Conservation (phyloP, 2,888 invertebrate genomes). For the Eledone cirrhosa region DNA sequence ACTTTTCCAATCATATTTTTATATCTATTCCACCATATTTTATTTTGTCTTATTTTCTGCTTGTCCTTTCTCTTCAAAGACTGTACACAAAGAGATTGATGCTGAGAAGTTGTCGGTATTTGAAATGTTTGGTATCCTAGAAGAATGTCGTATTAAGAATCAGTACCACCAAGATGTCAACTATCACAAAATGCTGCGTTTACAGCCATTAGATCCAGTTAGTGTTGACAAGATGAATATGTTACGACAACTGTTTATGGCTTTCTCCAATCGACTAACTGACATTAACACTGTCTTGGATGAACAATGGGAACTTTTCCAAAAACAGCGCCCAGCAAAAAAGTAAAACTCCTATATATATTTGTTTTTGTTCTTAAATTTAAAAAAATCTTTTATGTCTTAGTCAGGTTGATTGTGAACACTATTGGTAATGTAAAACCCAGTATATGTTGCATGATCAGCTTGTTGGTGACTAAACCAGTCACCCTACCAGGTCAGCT, state of each 20-base stretch:
- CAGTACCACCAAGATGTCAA: slow-evolving; percentile 62
- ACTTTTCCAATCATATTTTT: slow-evolving; percentile 26
- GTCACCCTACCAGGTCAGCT: too few relatives aligned
- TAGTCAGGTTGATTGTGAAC: too few relatives aligned
- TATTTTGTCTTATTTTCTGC: neutral
- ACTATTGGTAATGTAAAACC: too few relatives aligned
- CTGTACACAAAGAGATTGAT: slow-evolving; percentile 74
- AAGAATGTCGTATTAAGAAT: slow-evolving; percentile 63
- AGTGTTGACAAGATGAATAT: slow-evolving; percentile 76
- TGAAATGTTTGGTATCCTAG: slow-evolving; percentile 64
- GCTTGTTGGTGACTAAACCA: too few relatives aligned
- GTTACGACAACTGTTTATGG: slow-evolving; percentile 74
- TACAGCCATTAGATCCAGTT: slow-evolving; percentile 73
- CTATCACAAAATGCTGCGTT: slow-evolving; percentile 62
- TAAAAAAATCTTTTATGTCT: too few relatives aligned
- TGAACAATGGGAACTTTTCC: slow-evolving; percentile 77
- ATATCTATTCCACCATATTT: neutral
- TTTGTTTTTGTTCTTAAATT: too few relatives aligned
- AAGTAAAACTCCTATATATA: too few relatives aligned
- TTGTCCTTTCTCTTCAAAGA: slow-evolving; percentile 42
- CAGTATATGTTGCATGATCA: too few relatives aligned
- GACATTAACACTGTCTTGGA: slow-evolving; percentile 80
- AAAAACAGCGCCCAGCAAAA: slow-evolving; percentile 38
- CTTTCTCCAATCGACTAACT: slow-evolving; percentile 79
- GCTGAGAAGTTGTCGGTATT: slow-evolving; percentile 71